Evolutionary conservation across 1,140 invertebrate genomes (phyloP), one percentile per base, ranked within the genome.

Genomic region (Phymorhynchus buccinoides): DNA sequence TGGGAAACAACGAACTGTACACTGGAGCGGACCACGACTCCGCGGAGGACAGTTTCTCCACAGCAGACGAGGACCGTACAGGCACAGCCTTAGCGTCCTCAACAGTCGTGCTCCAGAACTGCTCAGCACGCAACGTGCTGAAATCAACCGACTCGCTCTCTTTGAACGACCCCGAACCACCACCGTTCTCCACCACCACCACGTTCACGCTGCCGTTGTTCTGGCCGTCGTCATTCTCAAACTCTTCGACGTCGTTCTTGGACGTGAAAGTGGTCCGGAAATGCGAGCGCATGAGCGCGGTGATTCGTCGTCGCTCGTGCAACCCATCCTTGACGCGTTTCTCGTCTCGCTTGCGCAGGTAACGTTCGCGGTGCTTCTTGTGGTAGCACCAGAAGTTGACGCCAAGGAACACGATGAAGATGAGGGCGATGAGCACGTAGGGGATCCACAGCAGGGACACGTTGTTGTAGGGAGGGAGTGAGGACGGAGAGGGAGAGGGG

Each of bases 341-440:
- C 35, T 86, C 86, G 66, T 89, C 87, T 0, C 82, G 48, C 80
- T 89, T 88, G 39, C 87, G 84, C 73, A 84, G 84, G 66, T 87
- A 88, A 27, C 84, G 66, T 83, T 88, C 85, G 35, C 75, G 77
- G 56, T 88, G 80, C 78, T 87, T 87, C 52, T 86, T 87, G 81
- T 88, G 87, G 77, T 89, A 89, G 32, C 86, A 87, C 84, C 83
- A 88, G 75, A 89, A 89, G 68, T 89, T 88, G 48, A 85, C 80
- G 1, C 80, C 87, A 32, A 89, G 73, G 80, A 89, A 88, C 22
- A 82, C 80, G 78, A 89, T 68, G 83, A 88, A 88, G 52, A 83
- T 85, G 3, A 87, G 62, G 18, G 86, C 87, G 73, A 89, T 89
- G 12, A 86, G 39, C 32, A 88, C 86, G 75, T 89, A 88, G 27